Percentiles rank a stretch among this genome's conserved stretches.
Evolutionary conservation across 1,140 invertebrate genomes (phyloP).

Genomic region (Adelges cooleyi): DNA sequence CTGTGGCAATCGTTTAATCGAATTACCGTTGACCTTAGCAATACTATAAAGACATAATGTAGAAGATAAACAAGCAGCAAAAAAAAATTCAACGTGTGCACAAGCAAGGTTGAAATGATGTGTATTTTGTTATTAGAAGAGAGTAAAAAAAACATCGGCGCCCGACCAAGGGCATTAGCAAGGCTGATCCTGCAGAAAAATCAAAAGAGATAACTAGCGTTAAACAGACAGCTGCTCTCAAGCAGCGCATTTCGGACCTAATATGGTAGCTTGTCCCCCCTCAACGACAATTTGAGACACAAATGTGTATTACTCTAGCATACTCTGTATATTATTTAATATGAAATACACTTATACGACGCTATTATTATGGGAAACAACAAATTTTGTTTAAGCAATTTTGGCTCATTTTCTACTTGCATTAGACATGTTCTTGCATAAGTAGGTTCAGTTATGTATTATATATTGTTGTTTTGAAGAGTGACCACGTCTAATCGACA

Average conservation of each 20-base stretch:
- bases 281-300: constrained; percentile 19
- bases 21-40: constrained; percentile 16
- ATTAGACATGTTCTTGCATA: too few species aligned
- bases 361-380: too few species aligned
- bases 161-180: constrained; percentile 3
- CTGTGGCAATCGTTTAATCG: neutral
- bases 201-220: neutral
- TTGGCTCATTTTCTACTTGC: too few species aligned
- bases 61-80: neutral
- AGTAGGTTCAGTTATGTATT: too few species aligned
- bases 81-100: constrained; percentile 7
- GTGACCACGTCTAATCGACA: too few species aligned
- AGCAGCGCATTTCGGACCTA: constrained; percentile 12
- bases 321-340: too few species aligned
- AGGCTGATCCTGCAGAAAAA: constrained; percentile 8
- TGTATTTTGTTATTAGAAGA: constrained; percentile 9
- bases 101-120: constrained; percentile 10
- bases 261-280: constrained; percentile 27
- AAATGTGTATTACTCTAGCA: neutral
- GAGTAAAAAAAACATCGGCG: constrained; percentile 5
- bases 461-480: too few species aligned
- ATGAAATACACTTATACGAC: too few species aligned
- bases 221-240: neutral
- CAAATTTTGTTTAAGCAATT: too few species aligned
- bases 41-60: neutral